Evolutionary conservation across 2,888 invertebrate species (phyloP), one percentile per base, ranked within the genome.

Genomic region (Germaria angustata): DNA sequence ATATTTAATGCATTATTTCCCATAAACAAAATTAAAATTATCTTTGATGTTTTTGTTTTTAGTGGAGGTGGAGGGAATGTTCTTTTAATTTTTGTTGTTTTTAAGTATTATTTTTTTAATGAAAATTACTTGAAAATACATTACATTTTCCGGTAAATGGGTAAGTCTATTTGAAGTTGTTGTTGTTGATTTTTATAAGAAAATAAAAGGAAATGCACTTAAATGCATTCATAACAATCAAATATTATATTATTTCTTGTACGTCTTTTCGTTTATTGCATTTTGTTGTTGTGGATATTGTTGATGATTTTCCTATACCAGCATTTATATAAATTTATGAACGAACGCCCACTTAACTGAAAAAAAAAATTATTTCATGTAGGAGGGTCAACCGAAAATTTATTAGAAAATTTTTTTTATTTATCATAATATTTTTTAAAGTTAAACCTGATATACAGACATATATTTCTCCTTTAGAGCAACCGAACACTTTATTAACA

Each of bases 131-230:
- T 73, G 66, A 72, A 61, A 79, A 72, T 51, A 72, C 79, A 79
- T 79, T 79, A 72, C 22, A 73, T 80, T 80, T 80, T 80, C 80
- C 75, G 41, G 53, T 65, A 63, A 65, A 79, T 73, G 78, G 78
- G 68, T 66, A 65, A 65, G 59, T 76, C 28, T 49, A 51, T 57
- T 79, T 72, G 63, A 57, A 36, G 61, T 55, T 73, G 68, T 32
- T 68, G 15, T 17, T 41, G 20, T 61, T 71, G 65, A 28, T 57
- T 77, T 77, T 75, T 69, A 63, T 68, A 69, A 55, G 73, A 57
- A 82, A 82, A 82, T 82, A 79, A 76, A 83, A 80, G 80, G 82
- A 80, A 76, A 80, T 83, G 63, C 75, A 76, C 82, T 83, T 71
- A 80, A 83, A 76, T 80, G 59, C 80, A 80, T 80, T 82, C 68